Percentiles rank a stretch among this genome's conserved stretches.
phyloP scores from a whole-genome alignment of 2,888 invertebrate genomes.

The Pseudolycoriella hygida region DNA sequence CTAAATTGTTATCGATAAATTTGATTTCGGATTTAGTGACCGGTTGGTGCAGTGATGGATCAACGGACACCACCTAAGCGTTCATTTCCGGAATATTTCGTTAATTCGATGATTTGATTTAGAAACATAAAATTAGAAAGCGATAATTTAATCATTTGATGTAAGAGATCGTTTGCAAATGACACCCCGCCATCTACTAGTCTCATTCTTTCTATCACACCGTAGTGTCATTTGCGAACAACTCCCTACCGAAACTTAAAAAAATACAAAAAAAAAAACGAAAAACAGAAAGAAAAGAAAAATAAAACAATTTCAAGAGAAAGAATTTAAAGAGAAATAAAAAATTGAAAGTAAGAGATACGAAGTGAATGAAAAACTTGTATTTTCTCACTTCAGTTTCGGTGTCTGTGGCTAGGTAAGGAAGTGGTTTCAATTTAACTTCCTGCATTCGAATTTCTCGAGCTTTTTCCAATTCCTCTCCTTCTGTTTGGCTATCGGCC shows the following conservation, averaged over 20 bases:
- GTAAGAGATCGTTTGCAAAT: too few relatives aligned
- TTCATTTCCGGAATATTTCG: neutral
- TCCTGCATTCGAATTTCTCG: constrained; percentile 48
- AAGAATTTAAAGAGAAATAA: too few relatives aligned
- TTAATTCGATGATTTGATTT: too few relatives aligned
- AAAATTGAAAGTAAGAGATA: too few relatives aligned
- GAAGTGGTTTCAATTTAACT: constrained; percentile 43
- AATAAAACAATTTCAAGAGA: neutral
- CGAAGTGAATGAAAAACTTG: neutral
- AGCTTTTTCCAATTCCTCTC: constrained; percentile 46
- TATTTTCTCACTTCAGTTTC: constrained; percentile 48
- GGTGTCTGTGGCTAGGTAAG: constrained; percentile 41
- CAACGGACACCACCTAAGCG: constrained; percentile 12
- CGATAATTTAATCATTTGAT: too few relatives aligned
- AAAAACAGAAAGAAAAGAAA: neutral
- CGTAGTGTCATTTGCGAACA: too few relatives aligned
- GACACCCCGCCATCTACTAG: too few relatives aligned
- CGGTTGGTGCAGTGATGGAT: constrained; percentile 8
- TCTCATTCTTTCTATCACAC: too few relatives aligned
- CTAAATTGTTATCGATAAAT: constrained; percentile 6
- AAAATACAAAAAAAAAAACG: too few relatives aligned
- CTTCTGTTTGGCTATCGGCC: constrained; percentile 57
- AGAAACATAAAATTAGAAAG: too few relatives aligned
- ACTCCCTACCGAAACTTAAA: too few relatives aligned
- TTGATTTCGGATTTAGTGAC: constrained; percentile 9